Percentiles rank a stretch among this genome's conserved stretches.
Conservation (phyloP, 2,113 vertebrate species). For the Pachyramphus minor region DNA sequence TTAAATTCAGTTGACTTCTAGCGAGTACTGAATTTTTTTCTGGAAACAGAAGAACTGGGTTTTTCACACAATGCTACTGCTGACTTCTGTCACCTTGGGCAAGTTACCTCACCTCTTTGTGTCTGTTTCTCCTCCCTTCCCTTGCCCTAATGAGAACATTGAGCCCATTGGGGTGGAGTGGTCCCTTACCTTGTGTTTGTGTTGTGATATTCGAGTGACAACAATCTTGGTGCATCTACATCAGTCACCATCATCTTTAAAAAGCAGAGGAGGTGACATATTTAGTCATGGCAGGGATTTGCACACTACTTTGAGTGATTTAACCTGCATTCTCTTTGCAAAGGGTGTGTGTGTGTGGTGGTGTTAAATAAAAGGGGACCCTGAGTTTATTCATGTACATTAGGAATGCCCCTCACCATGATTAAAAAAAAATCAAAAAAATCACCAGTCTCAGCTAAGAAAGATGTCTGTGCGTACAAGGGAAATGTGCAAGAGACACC, state of each 20-base stretch:
- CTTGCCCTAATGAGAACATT: constrained; percentile 22
- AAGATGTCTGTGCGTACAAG: background rate
- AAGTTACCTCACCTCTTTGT: constrained; percentile 66
- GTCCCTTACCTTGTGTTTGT: constrained; percentile 32
- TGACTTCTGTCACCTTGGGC: constrained; percentile 58
- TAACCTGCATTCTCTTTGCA: background rate
- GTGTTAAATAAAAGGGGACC: background rate
- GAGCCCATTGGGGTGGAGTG: background rate
- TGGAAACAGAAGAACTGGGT: background rate
- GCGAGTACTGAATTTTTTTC: background rate
- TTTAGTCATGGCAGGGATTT: background rate
- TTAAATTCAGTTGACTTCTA: background rate
- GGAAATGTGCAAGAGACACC: background rate
- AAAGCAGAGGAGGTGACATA: background rate
- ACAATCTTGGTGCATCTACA: background rate
- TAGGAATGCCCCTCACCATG: background rate
- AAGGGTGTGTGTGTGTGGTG: background rate
- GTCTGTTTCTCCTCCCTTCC: constrained; percentile 42
- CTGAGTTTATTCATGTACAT: background rate
- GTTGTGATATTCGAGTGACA: background rate
- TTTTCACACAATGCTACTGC: background rate
- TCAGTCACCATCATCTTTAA: background rate
- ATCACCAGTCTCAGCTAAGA: background rate
- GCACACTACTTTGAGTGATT: background rate
- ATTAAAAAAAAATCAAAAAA: background rate